A percentile compares a stretch with the other conserved stretches of the same genome.
Evolutionary conservation across 2,113 vertebrate genomes (phyloP).

Genomic region (Chiloscyllium plagiosum): DNA sequence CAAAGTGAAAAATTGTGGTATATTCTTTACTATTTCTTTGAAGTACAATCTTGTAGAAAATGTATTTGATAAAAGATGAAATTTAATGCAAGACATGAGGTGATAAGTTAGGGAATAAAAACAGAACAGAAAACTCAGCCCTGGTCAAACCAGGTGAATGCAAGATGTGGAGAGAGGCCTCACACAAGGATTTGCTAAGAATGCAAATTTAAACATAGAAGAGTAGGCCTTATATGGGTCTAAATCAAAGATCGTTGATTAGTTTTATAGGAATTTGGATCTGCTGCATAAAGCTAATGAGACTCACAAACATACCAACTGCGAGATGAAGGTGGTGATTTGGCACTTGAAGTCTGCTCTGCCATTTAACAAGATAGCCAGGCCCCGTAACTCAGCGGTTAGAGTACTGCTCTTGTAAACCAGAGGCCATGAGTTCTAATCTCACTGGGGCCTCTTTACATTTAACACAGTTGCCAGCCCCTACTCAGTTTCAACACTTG

Average conservation of each 20-base stretch:
- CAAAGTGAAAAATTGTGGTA: too few relatives aligned
- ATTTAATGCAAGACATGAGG: neutral
- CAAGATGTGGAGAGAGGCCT: neutral
- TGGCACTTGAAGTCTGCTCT: too few relatives aligned
- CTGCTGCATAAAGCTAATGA: neutral
- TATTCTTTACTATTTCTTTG: too few relatives aligned
- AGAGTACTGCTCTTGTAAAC: too few relatives aligned
- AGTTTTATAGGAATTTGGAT: neutral
- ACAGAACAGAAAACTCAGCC: neutral
- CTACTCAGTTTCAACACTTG: too few relatives aligned
- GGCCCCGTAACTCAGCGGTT: too few relatives aligned
- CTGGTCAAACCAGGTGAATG: neutral
- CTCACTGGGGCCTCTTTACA: too few relatives aligned
- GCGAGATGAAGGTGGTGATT: too few relatives aligned
- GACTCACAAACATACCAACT: neutral
- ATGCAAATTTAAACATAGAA: neutral
- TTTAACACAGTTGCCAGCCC: too few relatives aligned
- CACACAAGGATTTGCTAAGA: neutral
- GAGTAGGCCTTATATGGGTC: neutral
- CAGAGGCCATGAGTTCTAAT: too few relatives aligned
- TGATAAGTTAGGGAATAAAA: neutral
- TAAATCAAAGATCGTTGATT: neutral
- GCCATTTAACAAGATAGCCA: too few relatives aligned
- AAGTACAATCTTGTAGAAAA: too few relatives aligned
- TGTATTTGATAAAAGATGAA: neutral